Conservation (phyloP, 1,140 invertebrate species). For the Bombus fervidus region DNA sequence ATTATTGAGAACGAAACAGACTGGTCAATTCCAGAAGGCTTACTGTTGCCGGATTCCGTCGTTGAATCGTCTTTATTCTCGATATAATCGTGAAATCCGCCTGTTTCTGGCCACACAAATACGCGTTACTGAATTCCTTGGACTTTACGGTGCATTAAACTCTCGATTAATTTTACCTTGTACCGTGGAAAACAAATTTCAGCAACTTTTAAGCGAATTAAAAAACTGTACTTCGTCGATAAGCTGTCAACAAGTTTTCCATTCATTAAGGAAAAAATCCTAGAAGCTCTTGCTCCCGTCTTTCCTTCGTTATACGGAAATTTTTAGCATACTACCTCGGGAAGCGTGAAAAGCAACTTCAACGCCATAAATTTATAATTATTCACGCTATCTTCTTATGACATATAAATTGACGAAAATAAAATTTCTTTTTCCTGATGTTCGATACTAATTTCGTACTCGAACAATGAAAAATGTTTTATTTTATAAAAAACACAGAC, state of each 20-base stretch:
- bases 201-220: neutral
- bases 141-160: too few species aligned
- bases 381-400: too few species aligned
- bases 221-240: neutral
- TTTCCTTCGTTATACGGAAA: neutral
- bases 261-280: neutral
- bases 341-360: neutral
- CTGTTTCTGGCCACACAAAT: neutral
- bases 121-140: neutral
- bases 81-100: slow-evolving; percentile 15
- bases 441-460: too few species aligned
- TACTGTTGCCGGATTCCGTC: neutral
- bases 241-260: neutral
- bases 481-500: too few species aligned
- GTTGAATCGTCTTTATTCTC: slow-evolving; percentile 10
- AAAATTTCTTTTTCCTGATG: too few species aligned
- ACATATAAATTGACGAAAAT: too few species aligned
- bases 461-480: too few species aligned
- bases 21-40: neutral
- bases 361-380: too few species aligned
- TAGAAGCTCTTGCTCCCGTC: neutral
- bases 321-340: neutral
- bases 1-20: neutral
- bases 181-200: neutral
- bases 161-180: too few species aligned